These are phyloP conservation scores for Acleris sparsana DNA, from an alignment of 2,888 invertebrate species.

Conservation along the genomic window DNA sequence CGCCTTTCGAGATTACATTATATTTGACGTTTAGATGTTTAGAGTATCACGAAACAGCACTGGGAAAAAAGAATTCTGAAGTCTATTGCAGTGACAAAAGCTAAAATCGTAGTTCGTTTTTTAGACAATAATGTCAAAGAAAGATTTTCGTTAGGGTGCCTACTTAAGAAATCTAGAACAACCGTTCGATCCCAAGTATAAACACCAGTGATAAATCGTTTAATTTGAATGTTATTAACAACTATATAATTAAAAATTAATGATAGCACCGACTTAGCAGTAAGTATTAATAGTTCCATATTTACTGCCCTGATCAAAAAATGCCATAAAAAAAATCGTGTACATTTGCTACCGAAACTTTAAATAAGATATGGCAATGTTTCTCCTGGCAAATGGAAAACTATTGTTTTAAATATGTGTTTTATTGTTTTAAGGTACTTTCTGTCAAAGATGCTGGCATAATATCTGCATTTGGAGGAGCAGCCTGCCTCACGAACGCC, in stretches of 20 bases:
- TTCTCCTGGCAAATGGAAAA: too few relatives aligned
- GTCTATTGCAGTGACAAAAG: not conserved
- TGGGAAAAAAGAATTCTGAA: not conserved
- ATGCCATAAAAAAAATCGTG: not conserved
- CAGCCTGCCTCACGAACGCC: not conserved
- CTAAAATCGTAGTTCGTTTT: not conserved
- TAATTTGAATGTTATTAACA: not conserved
- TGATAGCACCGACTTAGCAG: not conserved
- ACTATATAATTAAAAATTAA: not conserved
- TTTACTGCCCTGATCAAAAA: slow-evolving; percentile 1
- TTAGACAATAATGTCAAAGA: too few relatives aligned
- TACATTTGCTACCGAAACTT: not conserved
- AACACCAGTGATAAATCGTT: too few relatives aligned
- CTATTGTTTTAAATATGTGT: too few relatives aligned
- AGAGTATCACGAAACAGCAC: too few relatives aligned
- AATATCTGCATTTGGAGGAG: not conserved
- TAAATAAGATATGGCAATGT: too few relatives aligned
- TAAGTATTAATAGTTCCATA: slow-evolving; percentile 5
- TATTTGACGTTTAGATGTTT: too few relatives aligned
- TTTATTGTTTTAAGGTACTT: too few relatives aligned
- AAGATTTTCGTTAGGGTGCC: not conserved
- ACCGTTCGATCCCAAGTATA: too few relatives aligned
- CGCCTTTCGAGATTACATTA: too few relatives aligned
- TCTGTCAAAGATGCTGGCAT: too few relatives aligned
- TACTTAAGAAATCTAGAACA: not conserved